Percentiles rank a stretch among this genome's conserved stretches.
Conservation (phyloP, 2,888 invertebrate species). For the Netelia melanura region DNA sequence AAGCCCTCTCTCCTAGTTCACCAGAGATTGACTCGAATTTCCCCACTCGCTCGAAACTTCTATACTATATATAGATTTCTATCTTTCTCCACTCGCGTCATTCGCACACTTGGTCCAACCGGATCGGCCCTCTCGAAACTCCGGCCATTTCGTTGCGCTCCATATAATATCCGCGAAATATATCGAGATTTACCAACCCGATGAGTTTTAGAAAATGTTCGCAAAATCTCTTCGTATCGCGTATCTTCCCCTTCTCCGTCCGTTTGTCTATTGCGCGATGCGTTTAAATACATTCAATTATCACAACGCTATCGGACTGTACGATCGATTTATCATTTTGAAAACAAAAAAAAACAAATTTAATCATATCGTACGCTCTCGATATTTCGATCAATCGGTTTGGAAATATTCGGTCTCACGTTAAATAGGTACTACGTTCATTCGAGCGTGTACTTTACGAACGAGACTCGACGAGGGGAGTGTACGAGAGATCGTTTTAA, state of each 20-base stretch:
- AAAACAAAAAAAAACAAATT: background rate
- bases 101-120: conserved; percentile 38
- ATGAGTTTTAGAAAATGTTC: background rate
- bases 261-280: background rate
- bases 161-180: conserved; percentile 19
- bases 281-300: background rate
- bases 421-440: background rate
- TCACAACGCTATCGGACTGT: background rate
- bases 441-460: conserved; percentile 19
- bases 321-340: too few species aligned
- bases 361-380: background rate
- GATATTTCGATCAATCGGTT: background rate
- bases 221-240: background rate
- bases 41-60: conserved; percentile 21
- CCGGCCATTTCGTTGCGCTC: conserved; percentile 45
- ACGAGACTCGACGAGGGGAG: conserved; percentile 7
- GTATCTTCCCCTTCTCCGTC: background rate
- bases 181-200: background rate
- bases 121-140: conserved; percentile 47
- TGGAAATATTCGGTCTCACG: background rate
- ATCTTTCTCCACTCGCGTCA: conserved; percentile 25
- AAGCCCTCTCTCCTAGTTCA: conserved; percentile 42
- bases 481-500: conserved; percentile 2
- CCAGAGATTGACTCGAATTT: conserved; percentile 65
- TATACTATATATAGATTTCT: conserved; percentile 18